Evolutionary conservation across 2,113 vertebrate species (phyloP).

Genomic region (Leptodactylus fuscus): DNA sequence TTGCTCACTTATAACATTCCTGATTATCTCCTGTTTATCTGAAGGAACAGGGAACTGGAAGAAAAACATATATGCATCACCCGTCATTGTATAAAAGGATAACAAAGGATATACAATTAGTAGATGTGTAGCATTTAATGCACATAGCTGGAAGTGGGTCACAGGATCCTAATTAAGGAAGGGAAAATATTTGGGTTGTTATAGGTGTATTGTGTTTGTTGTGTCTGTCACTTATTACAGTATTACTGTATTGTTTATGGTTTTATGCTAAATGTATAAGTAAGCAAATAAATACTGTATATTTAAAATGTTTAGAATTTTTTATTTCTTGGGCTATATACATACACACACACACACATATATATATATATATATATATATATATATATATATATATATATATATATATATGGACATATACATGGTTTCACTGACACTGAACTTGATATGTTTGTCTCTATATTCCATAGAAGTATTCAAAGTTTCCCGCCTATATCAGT

Average conservation of each 20-base stretch:
- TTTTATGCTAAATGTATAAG: neutral
- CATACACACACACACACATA: too few species aligned
- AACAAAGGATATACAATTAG: slow-evolving; percentile 48
- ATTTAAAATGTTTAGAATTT: too few species aligned
- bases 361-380: too few species aligned
- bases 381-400: too few species aligned
- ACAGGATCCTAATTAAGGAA: slow-evolving; percentile 9
- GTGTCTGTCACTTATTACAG: neutral
- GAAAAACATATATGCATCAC: slow-evolving; percentile 47
- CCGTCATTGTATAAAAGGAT: slow-evolving; percentile 34
- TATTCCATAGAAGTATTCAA: neutral
- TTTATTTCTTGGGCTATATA: too few species aligned
- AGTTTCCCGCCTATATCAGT: slow-evolving; percentile 7
- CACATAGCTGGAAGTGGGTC: neutral
- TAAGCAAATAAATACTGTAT: too few species aligned
- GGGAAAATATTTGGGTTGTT: slow-evolving; percentile 10
- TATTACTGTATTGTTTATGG: neutral
- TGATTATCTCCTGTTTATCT: slow-evolving; percentile 48
- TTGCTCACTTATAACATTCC: slow-evolving; percentile 39
- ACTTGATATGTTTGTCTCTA: neutral
- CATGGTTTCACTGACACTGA: neutral
- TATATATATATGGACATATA: neutral
- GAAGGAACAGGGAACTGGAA: slow-evolving; percentile 45
- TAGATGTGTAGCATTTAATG: slow-evolving; percentile 16
- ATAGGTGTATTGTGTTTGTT: neutral